Conservation (phyloP, 2,797 vertebrate genomes). For the Zenarchopterus dispar region DNA sequence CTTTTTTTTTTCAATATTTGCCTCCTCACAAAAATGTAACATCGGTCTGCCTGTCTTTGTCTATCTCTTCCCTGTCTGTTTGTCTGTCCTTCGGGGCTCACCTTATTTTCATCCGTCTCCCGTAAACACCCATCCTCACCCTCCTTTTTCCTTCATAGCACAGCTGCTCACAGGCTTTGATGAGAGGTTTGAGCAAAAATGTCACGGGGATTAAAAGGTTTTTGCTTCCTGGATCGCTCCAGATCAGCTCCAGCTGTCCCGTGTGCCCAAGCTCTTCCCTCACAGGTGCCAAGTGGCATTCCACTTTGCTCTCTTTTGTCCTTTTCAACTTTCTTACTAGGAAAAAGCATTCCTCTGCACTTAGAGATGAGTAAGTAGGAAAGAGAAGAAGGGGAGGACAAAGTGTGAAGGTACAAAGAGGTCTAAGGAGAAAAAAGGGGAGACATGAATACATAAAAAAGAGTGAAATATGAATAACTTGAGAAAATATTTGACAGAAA, state of each 20-base stretch:
- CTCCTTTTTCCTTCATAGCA: conserved; percentile 28
- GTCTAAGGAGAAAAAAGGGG: no score
- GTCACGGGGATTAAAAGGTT: conserved; percentile 72
- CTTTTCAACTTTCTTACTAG: conserved; percentile 49
- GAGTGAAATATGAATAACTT: no score
- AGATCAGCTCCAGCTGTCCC: conserved; percentile 53
- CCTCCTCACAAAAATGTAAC: conserved; percentile 16
- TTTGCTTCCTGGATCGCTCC: conserved; percentile 57
- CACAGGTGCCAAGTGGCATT: conserved; percentile 57
- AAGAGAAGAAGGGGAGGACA: neutral
- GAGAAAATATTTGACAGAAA: no score
- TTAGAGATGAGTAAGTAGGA: conserved; percentile 49
- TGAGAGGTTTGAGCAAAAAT: conserved; percentile 65
- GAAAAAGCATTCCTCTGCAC: conserved; percentile 39
- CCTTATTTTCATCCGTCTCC: conserved; percentile 27
- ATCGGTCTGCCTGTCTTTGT: conserved; percentile 28
- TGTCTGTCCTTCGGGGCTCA: conserved; percentile 23
- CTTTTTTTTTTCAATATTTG: conserved; percentile 15
- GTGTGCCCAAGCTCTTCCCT: conserved; percentile 35
- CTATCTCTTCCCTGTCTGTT: neutral
- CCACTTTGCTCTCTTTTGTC: conserved; percentile 41
- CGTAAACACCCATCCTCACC: conserved; percentile 16
- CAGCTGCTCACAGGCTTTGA: conserved; percentile 58
- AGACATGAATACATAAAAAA: no score
- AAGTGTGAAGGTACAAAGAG: no score